Percentiles rank a stretch among this genome's conserved stretches.
These are phyloP conservation scores for Limenitis camilla DNA, from an alignment of 2,888 invertebrate species.

Conservation along the genomic window DNA sequence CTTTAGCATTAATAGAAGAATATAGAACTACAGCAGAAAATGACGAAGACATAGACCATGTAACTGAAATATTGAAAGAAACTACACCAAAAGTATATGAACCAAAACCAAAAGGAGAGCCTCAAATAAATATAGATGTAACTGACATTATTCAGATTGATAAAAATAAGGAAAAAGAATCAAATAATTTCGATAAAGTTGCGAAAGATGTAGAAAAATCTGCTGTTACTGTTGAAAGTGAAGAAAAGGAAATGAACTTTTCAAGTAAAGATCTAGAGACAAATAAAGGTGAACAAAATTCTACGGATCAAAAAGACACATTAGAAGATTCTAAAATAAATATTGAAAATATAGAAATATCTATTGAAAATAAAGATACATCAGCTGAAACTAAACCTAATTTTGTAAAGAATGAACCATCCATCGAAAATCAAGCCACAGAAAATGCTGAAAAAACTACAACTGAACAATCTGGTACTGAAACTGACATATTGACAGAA, in stretches of 20 bases:
- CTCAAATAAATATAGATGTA: constrained; percentile 2
- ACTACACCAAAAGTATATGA: constrained; percentile 14
- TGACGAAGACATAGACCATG: constrained; percentile 31
- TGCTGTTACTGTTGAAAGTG: constrained; percentile 1
- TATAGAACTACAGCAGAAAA: constrained; percentile 30
- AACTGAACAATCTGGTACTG: constrained; percentile 10
- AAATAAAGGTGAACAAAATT: background rate
- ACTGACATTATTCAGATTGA: constrained; percentile 1
- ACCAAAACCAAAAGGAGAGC: background rate
- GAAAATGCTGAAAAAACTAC: background rate
- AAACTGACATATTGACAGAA: constrained; percentile 14
- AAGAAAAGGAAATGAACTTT: background rate
- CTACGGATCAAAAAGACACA: background rate
- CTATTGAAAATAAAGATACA: constrained; percentile 3
- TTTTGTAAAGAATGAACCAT: background rate
- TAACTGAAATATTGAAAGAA: constrained; percentile 23
- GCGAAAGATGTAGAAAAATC: background rate
- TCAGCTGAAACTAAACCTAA: background rate
- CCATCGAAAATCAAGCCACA: background rate
- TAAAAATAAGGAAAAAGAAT: background rate
- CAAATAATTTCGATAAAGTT: too few relatives aligned
- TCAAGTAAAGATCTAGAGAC: too few relatives aligned
- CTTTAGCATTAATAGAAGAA: constrained; percentile 26
- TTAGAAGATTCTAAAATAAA: background rate
- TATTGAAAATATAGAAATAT: background rate